Base-by-base conservation (phyloP, 2,113 vertebrate genomes). In the Amazona guildingii region DNA sequence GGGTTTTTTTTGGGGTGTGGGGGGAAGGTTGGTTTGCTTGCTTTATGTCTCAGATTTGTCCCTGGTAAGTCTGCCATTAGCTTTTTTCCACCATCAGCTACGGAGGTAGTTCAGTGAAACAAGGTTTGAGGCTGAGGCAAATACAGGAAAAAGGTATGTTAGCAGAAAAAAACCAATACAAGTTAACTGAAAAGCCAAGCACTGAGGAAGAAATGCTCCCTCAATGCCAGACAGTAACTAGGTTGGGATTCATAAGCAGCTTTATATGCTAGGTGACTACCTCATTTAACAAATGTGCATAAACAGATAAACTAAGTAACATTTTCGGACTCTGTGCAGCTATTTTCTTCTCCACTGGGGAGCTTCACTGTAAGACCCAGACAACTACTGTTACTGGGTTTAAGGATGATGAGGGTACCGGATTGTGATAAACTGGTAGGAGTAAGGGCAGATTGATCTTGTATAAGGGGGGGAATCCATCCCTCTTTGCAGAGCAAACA, bases 361-460 rank as follows among this genome's bases (percentile, higher is more conserved):
- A 68, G 3, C 3, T 84, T 49, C 27, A 35, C 23, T 79, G 4
- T 35, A 35, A 77, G 20, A 29, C 11, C 10, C 43, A 61, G 70
- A 27, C 9, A 69, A 17, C 43, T 43, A 2, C 37, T 52, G 5
- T 29, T 49, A 18, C 70, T 39, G 21, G 17, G 25, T 8, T 44
- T 23, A 52, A 57, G 48, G 48, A 33, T 24, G 28, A 44, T 43
- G 29, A 83, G 14, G 9, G 23, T 29, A 54, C 20, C 14, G 67
- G 63, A 74, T 62, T 0, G 10, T 1, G 3, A 67, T 25, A 59
- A 5, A 4, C 21, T 0, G 3, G 6, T 9, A 78, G 5, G 11
- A 83, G 20, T 78, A 91, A 48, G 12, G 25, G 8, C 5, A 63
- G 28, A 49, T 62, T 88, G 66, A 17, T 64, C 23, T 61, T 44